A percentile compares a stretch with the other conserved stretches of the same genome.
Evolutionary conservation across 2,113 vertebrate genomes (phyloP).

Genomic region (Thamnophis sirtalis): DNA sequence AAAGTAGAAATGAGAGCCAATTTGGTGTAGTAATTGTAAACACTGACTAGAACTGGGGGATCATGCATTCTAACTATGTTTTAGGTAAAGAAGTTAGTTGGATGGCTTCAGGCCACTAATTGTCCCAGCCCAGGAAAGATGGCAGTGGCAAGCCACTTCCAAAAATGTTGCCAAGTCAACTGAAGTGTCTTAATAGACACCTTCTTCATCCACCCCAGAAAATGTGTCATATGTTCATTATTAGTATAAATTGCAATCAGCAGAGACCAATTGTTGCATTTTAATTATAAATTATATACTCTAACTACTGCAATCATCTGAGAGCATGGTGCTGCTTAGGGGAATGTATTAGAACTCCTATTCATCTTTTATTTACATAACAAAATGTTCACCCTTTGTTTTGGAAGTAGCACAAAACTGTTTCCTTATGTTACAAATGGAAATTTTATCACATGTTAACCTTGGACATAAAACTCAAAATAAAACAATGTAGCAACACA

Average conservation of each 20-base stretch:
- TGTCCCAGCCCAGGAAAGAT: background rate
- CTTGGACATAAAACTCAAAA: slow-evolving; percentile 50
- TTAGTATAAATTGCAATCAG: background rate
- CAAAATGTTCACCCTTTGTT: slow-evolving; percentile 36
- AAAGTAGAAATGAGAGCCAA: background rate
- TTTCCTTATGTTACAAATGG: slow-evolving; percentile 33
- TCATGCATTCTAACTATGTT: background rate
- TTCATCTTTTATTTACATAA: background rate
- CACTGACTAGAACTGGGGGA: background rate
- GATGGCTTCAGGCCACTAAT: background rate
- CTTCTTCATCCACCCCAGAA: background rate
- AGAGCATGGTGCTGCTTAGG: background rate
- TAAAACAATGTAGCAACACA: slow-evolving; percentile 52
- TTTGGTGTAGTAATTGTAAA: background rate
- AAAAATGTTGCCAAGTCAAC: background rate
- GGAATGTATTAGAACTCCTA: background rate
- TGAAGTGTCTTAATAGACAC: background rate
- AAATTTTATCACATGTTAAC: slow-evolving; percentile 52
- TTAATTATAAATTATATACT: background rate
- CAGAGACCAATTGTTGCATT: background rate
- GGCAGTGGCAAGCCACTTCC: background rate
- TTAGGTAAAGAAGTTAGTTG: background rate
- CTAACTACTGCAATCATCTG: background rate
- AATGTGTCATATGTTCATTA: background rate
- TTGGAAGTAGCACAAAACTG: slow-evolving; percentile 47